Evolutionary conservation across 2,888 invertebrate genomes (phyloP), one percentile per base, ranked within the genome.

Genomic region (Anorthoa munda): DNA sequence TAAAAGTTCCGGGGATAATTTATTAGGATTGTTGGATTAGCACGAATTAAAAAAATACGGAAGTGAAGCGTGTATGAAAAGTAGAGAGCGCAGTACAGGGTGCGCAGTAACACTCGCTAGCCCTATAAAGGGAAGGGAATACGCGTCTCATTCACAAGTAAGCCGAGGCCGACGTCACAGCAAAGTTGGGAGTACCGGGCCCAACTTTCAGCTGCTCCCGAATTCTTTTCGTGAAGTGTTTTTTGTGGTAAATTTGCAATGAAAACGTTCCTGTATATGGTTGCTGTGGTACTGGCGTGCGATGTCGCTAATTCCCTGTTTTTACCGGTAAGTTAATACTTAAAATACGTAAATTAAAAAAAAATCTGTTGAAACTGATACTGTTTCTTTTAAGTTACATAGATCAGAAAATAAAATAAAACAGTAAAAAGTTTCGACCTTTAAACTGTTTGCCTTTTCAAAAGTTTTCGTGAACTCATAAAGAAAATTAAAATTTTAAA

Each of bases 121-220:
- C 90, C 92, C 89, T 96, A 96, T 95, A 96, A 95, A 95, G 93
- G 92, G 91, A 90, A 88, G 90, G 90, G 87, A 87, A 88, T 88
- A 88, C 88, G 86, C 91, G 90, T 87, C 91, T 92, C 94, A 95
- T 95, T 95, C 95, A 95, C 92, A 93, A 94, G 91, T 93, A 89
- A 87, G 86, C 86, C 91, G 90, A 88, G 91, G 90, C 82, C 92
- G 89, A 89, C 92, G 91, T 90, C 90, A 91, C 91, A 75, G 86
- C 82, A 87, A 75, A 89, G 87, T 89, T 90, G 87, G 86, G 87
- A 86, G 74, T 78, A 77, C 81, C 78, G 72, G 84, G 81, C 79
- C 80, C 84, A 93, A 94, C 90, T 93, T 92, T 89, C 83, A 85
- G 85, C 88, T 83, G 76, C 83, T 70, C 71, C 78, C 72, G 73